Base-by-base conservation (phyloP, 2,113 vertebrate genomes). In the Xenopus laevis region DNA sequence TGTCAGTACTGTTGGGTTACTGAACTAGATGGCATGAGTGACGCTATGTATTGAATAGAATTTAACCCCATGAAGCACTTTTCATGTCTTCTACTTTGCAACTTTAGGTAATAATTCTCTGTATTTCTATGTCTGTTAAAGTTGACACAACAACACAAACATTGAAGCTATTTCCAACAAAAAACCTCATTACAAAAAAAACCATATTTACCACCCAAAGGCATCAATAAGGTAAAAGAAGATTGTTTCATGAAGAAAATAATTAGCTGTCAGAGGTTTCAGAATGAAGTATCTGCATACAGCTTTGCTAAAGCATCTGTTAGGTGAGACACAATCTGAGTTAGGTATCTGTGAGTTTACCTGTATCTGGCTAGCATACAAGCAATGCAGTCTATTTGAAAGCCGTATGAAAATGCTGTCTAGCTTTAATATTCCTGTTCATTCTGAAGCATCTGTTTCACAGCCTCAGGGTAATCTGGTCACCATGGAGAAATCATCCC, bases 401-500 rank as follows among this genome's bases (percentile, higher is more conserved):
- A 55, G 17, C 15, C 17, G 4, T 55, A 55, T n/a, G 23, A 55
- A 55, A n/a, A 55, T 55, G 15, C 15, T 55, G 4, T 55, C 17
- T 16, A 9, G 53, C 17, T 16, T n/a, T 16, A 55, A 55, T 55
- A n/a, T 55, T 55, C 17, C 15, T 55, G 53, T 55, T 55, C 53
- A n/a, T 55, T 55, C 17, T 16, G 16, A n/a, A 55, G 53, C 53
- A 55, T 55, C 17, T 55, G 53, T 55, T 55, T 55, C 16, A 55
- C 7, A 55, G 53, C 53, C 53, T 55, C 17, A 55, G 53, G 53
- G 53, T 55, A n/a, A 8, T n/a, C 53, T 55, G 53, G 53, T 55
- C 53, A 55, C 53, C 53, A 55, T 55, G 53, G 53, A 55, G 53
- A 55, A 55, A 16, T 55, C 53, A 55, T 55, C 53, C 17, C 53